These are phyloP conservation scores for Trematomus bernacchii DNA, from an alignment of 2,797 vertebrate species.

Conservation along the genomic window DNA sequence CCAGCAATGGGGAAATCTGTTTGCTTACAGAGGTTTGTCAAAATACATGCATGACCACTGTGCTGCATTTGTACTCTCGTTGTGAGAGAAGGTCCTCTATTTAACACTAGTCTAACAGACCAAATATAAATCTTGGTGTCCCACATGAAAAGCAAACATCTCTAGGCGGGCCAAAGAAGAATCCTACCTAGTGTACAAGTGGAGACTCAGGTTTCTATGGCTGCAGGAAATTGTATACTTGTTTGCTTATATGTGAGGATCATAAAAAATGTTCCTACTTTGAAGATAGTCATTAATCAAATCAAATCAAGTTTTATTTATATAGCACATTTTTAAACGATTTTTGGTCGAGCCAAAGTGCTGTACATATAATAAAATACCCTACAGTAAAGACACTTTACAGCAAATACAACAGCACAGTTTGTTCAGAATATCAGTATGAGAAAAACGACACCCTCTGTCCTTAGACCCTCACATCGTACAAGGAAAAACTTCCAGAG, in stretches of 20 bases:
- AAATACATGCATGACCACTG: constrained; percentile 56
- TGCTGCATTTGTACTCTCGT: constrained; percentile 56
- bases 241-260: constrained; percentile 20
- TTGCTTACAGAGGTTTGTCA: constrained; percentile 64
- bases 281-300: background rate
- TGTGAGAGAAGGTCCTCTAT: constrained; percentile 67
- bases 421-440: too few species aligned
- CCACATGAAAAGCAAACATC: constrained; percentile 76
- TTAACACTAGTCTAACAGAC: constrained; percentile 60
- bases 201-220: constrained; percentile 3
- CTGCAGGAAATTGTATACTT: constrained; percentile 19
- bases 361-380: too few species aligned
- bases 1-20: constrained; percentile 62
- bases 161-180: constrained; percentile 52
- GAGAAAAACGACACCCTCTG: too few species aligned
- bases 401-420: too few species aligned
- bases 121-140: constrained; percentile 73
- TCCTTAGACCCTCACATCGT: too few species aligned
- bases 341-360: too few species aligned
- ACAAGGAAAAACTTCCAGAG: too few species aligned
- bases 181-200: constrained; percentile 55
- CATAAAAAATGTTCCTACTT: background rate
- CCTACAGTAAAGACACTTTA: too few species aligned
- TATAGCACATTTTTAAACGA: too few species aligned
- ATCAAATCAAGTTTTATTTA: too few species aligned